Evolutionary conservation across 2,888 invertebrate species (phyloP).

Genomic region (Amphipyra berbera): DNA sequence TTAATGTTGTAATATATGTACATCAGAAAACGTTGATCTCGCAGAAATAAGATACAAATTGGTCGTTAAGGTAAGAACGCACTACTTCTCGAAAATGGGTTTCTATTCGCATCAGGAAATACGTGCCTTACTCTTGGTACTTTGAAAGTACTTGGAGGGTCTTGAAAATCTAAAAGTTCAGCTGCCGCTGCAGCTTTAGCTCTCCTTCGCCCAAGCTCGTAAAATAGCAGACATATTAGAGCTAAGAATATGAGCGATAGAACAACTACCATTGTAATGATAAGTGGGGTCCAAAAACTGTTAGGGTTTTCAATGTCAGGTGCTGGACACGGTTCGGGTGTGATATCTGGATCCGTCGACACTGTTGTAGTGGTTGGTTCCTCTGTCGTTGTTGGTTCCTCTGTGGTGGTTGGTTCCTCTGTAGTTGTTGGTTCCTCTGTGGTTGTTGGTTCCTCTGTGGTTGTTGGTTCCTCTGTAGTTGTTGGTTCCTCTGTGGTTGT

Average conservation of each 20-base stretch:
- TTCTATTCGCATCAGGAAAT: slow-evolving; percentile 41
- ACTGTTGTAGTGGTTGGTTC: background rate
- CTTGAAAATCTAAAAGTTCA: slow-evolving; percentile 37
- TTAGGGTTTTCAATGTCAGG: background rate
- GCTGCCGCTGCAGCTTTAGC: slow-evolving; percentile 15
- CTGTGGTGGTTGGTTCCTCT: background rate
- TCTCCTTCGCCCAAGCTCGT: slow-evolving; percentile 51
- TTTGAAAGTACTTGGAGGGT: slow-evolving; percentile 31
- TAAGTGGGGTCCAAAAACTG: slow-evolving; percentile 60
- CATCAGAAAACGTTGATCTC: background rate
- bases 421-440: background rate
- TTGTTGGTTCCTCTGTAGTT: background rate
- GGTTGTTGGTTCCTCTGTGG: background rate
- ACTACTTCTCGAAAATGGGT: slow-evolving; percentile 46
- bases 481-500: background rate
- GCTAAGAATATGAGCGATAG: slow-evolving; percentile 44
- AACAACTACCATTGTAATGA: slow-evolving; percentile 53
- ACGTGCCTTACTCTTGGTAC: slow-evolving; percentile 55
- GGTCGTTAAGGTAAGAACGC: slow-evolving; percentile 11
- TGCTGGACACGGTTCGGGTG: slow-evolving; percentile 19
- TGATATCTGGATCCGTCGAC: background rate
- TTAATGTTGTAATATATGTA: background rate
- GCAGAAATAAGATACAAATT: background rate
- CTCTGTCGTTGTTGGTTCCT: background rate
- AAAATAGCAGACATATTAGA: slow-evolving; percentile 49